phyloP scores from a whole-genome alignment of 2,797 vertebrate species.

The Acridotheres tristis region DNA sequence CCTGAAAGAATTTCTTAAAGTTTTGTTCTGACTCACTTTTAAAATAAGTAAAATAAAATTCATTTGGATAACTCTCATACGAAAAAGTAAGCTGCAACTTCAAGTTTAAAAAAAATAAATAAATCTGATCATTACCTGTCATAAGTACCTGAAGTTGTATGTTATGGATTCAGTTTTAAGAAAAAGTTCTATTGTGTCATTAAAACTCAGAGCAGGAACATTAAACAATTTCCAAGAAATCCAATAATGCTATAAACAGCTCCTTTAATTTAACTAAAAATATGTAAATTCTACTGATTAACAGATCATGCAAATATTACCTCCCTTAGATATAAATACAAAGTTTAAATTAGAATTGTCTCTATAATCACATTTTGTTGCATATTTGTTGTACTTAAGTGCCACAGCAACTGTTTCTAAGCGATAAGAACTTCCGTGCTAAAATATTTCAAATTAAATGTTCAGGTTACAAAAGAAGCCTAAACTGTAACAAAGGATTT shows the following conservation, averaged over 20 bases:
- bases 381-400: not conserved
- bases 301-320: not conserved
- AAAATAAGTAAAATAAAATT: not conserved
- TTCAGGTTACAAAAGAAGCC: not conserved
- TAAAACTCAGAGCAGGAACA: not conserved
- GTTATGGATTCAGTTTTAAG: not conserved
- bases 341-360: not conserved
- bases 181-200: not conserved
- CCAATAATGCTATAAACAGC: not conserved
- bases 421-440: not conserved
- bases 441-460: not conserved
- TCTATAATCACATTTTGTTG: not conserved
- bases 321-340: not conserved
- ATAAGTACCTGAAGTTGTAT: not conserved
- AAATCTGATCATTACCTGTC: not conserved
- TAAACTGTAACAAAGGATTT: not conserved
- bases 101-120: not conserved
- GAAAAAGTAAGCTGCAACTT: not conserved
- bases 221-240: not conserved
- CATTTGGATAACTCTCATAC: not conserved
- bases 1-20: not conserved
- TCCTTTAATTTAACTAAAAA: not conserved
- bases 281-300: not conserved
- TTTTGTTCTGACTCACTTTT: not conserved
- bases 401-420: constrained; percentile 18